Evolutionary conservation across 2,113 vertebrate genomes (phyloP).

Genomic region (Corynorhinus townsendii): DNA sequence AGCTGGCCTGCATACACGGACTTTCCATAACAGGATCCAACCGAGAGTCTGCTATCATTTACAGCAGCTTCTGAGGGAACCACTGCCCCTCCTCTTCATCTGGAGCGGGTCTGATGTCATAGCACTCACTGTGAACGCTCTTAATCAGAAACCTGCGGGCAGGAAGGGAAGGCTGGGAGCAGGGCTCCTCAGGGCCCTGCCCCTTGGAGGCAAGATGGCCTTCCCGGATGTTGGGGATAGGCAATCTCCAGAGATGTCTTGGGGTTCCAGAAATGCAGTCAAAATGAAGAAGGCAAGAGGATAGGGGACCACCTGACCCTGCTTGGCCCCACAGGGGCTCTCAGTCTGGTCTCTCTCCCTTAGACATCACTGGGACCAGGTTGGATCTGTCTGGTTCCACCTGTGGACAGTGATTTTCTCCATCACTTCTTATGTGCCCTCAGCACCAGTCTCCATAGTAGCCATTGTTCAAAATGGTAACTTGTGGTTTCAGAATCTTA

Average conservation of each 20-base stretch:
- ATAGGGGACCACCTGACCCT: not conserved
- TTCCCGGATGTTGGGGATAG: not conserved
- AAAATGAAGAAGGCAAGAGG: not conserved
- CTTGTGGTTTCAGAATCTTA: not conserved
- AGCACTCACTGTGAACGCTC: conserved; percentile 12
- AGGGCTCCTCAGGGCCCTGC: not conserved
- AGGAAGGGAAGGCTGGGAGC: not conserved
- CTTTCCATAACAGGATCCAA: conserved; percentile 20
- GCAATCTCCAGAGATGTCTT: not conserved
- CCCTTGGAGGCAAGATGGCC: not conserved
- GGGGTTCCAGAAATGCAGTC: not conserved
- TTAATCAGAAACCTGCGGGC: conserved; percentile 30
- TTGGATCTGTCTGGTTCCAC: not conserved
- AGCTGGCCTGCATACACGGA: not conserved
- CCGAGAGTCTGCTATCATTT: conserved; percentile 18
- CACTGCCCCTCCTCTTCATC: conserved; percentile 34
- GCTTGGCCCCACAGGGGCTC: not conserved
- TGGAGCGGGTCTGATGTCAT: not conserved
- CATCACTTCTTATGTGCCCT: not conserved
- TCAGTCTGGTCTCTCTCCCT: not conserved
- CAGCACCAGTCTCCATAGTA: not conserved
- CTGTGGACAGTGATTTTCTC: not conserved
- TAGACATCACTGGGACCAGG: not conserved
- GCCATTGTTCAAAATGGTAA: not conserved
- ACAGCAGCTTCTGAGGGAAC: not conserved